Conservation (phyloP, 2,888 invertebrate species). For the Autographa gamma region DNA sequence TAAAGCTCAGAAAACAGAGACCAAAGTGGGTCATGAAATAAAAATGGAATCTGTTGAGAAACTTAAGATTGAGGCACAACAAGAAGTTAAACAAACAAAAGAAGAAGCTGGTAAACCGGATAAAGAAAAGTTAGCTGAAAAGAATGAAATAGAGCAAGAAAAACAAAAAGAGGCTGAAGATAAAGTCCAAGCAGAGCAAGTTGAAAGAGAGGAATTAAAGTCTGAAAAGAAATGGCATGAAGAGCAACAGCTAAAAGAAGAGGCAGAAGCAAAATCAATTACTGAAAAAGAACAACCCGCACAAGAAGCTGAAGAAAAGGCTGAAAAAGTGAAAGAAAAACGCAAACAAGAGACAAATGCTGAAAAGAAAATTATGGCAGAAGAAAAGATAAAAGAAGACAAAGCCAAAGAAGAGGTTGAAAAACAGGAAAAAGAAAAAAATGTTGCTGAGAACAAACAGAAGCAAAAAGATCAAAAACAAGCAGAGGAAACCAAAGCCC, state of each 20-base stretch:
- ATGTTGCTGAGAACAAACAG: too few species aligned
- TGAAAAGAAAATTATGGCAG: neutral
- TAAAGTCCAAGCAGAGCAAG: neutral
- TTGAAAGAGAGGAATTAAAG: neutral
- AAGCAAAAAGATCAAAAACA: neutral
- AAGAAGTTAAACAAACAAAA: slow-evolving; percentile 2
- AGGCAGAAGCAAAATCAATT: neutral
- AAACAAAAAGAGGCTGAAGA: neutral
- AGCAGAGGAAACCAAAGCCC: slow-evolving; percentile 2
- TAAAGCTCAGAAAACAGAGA: slow-evolving; percentile 7
- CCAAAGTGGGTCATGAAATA: too few species aligned
- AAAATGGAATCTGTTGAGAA: slow-evolving; percentile 14
- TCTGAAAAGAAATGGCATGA: neutral
- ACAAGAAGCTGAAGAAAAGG: neutral
- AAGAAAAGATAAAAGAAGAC: neutral
- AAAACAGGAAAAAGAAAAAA: neutral
- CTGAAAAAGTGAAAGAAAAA: neutral
- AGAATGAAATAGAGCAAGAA: neutral
- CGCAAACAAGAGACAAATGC: neutral
- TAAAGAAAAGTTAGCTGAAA: slow-evolving; percentile 21
- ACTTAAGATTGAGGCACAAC: slow-evolving; percentile 14
- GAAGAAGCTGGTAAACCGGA: neutral
- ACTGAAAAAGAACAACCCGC: neutral
- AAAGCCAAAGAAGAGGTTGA: slow-evolving; percentile 16
- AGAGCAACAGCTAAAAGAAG: neutral